Evolutionary conservation across 1,140 invertebrate genomes (phyloP), one percentile per base, ranked within the genome.

Genomic region (Zaprionus taronus): DNA sequence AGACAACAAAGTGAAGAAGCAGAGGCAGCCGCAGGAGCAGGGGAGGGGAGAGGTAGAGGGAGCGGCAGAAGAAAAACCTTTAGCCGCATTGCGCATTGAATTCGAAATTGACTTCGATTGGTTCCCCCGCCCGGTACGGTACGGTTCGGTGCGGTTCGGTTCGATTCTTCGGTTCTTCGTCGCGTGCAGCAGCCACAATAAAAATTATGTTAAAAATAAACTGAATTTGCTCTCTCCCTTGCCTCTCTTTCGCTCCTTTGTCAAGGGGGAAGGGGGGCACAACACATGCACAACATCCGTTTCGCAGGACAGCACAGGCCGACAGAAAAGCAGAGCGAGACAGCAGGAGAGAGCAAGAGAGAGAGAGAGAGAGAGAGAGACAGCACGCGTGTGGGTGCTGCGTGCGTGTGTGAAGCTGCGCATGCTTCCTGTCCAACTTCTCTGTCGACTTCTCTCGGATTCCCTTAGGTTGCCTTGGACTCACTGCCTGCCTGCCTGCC

Each of bases 201-300:
- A 84, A 87, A 87, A 81, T 89, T 79, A 89, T 90, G 81, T 89
- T 89, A 89, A 89, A 89, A 89, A 89, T 89, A 89, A 84, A 90
- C 77, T 79, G 44, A 71, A 74, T 34, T 62, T 73, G 36, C 58
- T 65, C 24, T 47, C 36, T 57, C 49, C 36, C 41, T 26, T 15
- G 44, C 24, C 22, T 22, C 38, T 67, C 15, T 55, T 26, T n/a
- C 38, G 44, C n/a, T 24, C 34, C 28, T 34, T n/a, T 14, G 17
- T 41, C 51, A 22, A 24, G 28, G 56, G 17, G 31, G 31, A 58
- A n/a, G 56, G 28, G 28, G 57, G 22, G 20, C 58, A 24, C 26
- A 67, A 77, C 78, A 80, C 78, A 80, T 80, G 78, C 75, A 61
- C 75, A 73, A 78, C 78, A 80, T 80, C 74, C 75, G 78, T 78